Evolutionary conservation across 2,888 invertebrate species (phyloP), one percentile per base, ranked within the genome.

Genomic region (Eudasyphora cyanicolor): DNA sequence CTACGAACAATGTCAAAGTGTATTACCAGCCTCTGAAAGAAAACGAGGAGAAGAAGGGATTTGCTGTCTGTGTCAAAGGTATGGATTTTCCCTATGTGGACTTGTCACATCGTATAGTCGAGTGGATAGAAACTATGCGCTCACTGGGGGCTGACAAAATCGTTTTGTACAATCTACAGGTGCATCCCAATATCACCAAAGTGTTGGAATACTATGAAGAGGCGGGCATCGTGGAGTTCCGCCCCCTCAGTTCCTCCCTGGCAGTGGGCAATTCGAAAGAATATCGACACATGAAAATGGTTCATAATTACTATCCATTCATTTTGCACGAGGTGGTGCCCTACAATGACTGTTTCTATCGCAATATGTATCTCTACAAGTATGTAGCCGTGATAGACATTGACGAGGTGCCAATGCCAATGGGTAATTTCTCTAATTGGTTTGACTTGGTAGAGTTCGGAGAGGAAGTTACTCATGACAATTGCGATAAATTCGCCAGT

Each of bases 311-410:
- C 17, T 97, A 96, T 88, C 96, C 98, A 92, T 98, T 98, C 91
- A 93, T 98, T 17, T 96, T 98, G 90, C 97, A 98, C 93, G 98
- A 98, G 92, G 93, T 98, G 85, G 96, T 98, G 87, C 98, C 98
- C 6, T 98, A 98, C 93, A 98, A 98, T 91, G 98, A 98, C 91
- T 98, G 98, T 90, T 94, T 98, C 82, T 98, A 98, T 93, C 95
- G 97, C 89, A 96, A 98, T 91, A 95, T 98, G 94, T 96, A 98
- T 92, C 94, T 95, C 86, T 98, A 97, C 92, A 95, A 96, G 86
- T 97, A 97, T 92, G 95, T 98, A 67, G 97, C 96, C 5, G 93
- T 98, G 76, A 93, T 98, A 71, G 98, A 98, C 91, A 96, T 96
- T 78, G 98, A 98, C 92, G 98, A 98, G 92, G 96, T 98, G 64